Conservation (phyloP, 1,140 invertebrate genomes). For the Tetranychus cinnabarinus region DNA sequence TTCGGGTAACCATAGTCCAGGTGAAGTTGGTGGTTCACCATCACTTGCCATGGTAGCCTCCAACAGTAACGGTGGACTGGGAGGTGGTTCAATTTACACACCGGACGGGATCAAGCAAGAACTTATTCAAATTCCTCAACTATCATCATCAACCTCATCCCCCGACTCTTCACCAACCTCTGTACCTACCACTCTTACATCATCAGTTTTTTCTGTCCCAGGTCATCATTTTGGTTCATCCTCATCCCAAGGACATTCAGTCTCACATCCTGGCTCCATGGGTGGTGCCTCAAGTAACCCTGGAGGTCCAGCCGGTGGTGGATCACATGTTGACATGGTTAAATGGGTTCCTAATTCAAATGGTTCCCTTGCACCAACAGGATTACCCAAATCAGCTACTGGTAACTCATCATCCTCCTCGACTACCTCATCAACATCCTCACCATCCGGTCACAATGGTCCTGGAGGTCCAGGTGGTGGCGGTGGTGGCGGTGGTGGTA, state of each 20-base stretch:
- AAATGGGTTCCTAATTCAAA: neutral
- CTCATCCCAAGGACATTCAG: neutral
- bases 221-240: neutral
- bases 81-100: too few species aligned
- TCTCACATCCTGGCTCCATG: neutral
- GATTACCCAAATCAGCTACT: neutral
- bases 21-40: slow-evolving; percentile 2
- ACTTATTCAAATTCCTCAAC: slow-evolving; percentile 71
- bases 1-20: neutral
- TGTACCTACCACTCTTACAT: neutral
- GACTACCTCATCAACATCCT: neutral
- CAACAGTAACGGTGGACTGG: neutral
- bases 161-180: slow-evolving; percentile 53
- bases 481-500: neutral
- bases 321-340: neutral
- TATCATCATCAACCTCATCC: slow-evolving; percentile 59
- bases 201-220: neutral
- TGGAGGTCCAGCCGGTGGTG: neutral
- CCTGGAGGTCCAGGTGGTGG: neutral
- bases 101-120: slow-evolving; percentile 73
- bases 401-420: neutral
- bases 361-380: neutral
- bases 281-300: neutral
- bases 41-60: slow-evolving; percentile 12
- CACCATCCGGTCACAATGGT: neutral